These are phyloP conservation scores for Orius insidiosus DNA, from an alignment of 1,140 invertebrate species.

Conservation along the genomic window DNA sequence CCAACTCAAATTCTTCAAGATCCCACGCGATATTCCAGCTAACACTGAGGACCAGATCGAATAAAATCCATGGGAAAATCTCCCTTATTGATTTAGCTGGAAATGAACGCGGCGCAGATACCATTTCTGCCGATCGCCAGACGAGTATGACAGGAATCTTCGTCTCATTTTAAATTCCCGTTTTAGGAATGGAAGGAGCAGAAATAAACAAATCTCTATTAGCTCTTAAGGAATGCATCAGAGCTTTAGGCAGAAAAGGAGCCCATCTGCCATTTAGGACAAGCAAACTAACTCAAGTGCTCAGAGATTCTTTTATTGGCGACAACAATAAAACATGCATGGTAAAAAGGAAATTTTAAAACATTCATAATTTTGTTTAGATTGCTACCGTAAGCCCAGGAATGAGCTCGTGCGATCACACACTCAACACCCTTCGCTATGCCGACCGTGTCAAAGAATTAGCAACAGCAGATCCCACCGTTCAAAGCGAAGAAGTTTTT, in stretches of 20 bases:
- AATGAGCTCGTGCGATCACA: constrained; percentile 88
- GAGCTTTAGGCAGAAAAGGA: constrained; percentile 83
- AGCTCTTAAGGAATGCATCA: constrained; percentile 94
- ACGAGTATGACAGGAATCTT: constrained; percentile 39
- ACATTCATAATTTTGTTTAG: constrained; percentile 35
- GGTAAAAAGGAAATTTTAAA: constrained; percentile 31
- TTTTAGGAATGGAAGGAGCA: constrained; percentile 79
- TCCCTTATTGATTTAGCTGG: constrained; percentile 98
- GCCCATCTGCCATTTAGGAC: constrained; percentile 93
- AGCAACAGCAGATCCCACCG: constrained; percentile 39
- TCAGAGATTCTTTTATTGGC: constrained; percentile 94
- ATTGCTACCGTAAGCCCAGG: constrained; percentile 69
- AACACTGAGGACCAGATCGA: constrained; percentile 40
- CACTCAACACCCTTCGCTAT: constrained; percentile 91
- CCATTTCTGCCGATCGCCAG: constrained; percentile 87
- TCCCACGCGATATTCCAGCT: constrained; percentile 87
- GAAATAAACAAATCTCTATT: constrained; percentile 97
- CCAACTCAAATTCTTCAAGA: constrained; percentile 83
- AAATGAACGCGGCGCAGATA: constrained; percentile 95
- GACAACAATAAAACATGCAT: constrained; percentile 97
- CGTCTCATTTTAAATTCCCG: no score
- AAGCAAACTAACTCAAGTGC: constrained; percentile 91
- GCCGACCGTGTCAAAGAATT: constrained; percentile 89
- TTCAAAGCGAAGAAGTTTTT: constrained; percentile 16
- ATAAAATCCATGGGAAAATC: constrained; percentile 86